phyloP scores from a whole-genome alignment of 2,797 vertebrate species.

The Myotis vivesi region DNA sequence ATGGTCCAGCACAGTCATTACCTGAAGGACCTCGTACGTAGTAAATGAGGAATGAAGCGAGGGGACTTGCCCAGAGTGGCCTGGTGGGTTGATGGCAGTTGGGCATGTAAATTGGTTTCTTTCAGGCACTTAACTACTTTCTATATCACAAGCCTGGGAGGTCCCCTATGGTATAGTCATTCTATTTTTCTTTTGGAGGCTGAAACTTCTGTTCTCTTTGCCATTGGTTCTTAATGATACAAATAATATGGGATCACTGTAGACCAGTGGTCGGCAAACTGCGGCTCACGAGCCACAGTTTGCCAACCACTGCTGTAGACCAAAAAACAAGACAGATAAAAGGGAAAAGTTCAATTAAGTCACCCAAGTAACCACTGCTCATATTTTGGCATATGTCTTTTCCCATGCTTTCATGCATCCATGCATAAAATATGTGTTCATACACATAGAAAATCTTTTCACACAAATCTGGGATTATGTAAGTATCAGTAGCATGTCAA shows the following conservation, averaged over 20 bases:
- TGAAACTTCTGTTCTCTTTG: background rate
- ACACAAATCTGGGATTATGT: background rate
- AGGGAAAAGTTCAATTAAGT: background rate
- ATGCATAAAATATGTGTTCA: conserved; percentile 4
- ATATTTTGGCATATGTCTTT: background rate
- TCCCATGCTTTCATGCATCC: background rate
- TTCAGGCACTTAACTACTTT: background rate
- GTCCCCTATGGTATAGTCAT: background rate
- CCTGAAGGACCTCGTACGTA: background rate
- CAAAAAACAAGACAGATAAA: background rate
- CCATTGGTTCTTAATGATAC: background rate
- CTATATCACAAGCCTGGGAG: background rate
- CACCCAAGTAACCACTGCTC: background rate
- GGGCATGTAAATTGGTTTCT: background rate
- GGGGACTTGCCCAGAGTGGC: background rate
- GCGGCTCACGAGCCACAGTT: too few relatives aligned
- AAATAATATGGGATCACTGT: background rate
- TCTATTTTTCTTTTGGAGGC: background rate
- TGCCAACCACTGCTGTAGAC: background rate
- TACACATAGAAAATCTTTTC: background rate
- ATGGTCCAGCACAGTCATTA: background rate
- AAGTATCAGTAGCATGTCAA: background rate
- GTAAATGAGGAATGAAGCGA: background rate
- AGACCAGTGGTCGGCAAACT: background rate
- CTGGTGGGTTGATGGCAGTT: background rate